These are phyloP conservation scores for Syrrhaptes paradoxus DNA, from an alignment of 2,113 vertebrate genomes.

Conservation along the genomic window DNA sequence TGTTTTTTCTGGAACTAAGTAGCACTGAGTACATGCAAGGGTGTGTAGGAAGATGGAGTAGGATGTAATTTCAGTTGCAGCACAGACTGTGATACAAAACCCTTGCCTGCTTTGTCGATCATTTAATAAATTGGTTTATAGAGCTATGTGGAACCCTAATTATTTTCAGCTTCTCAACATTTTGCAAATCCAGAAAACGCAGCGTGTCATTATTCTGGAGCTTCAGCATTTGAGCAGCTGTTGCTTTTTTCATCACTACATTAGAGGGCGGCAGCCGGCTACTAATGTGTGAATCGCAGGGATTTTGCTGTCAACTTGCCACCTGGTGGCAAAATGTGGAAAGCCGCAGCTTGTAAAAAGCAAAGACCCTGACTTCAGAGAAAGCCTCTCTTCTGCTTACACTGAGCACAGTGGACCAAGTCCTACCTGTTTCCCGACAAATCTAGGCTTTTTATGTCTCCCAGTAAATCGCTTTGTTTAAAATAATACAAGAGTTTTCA, in stretches of 20 bases:
- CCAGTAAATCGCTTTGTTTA: not conserved
- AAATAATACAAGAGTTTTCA: conserved; percentile 10
- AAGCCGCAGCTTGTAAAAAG: not conserved
- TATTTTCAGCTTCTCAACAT: not conserved
- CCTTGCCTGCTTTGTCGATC: not conserved
- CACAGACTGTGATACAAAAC: not conserved
- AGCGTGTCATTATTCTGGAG: not conserved
- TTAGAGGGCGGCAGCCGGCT: not conserved
- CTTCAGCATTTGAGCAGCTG: not conserved
- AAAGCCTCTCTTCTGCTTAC: not conserved
- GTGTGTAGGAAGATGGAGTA: not conserved
- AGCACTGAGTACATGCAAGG: not conserved
- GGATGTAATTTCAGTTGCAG: not conserved
- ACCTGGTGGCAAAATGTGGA: conserved; percentile 35
- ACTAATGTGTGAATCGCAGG: not conserved
- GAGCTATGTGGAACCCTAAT: not conserved
- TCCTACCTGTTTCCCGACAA: not conserved
- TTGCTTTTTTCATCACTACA: not conserved
- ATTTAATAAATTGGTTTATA: not conserved
- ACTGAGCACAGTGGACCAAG: not conserved
- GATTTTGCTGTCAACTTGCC: conserved; percentile 26
- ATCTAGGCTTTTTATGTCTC: not conserved
- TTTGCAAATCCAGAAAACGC: not conserved
- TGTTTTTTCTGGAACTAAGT: not conserved
- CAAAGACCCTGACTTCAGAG: not conserved